phyloP scores from a whole-genome alignment of 2,888 invertebrate species.

The Halictus quadricinctus region DNA sequence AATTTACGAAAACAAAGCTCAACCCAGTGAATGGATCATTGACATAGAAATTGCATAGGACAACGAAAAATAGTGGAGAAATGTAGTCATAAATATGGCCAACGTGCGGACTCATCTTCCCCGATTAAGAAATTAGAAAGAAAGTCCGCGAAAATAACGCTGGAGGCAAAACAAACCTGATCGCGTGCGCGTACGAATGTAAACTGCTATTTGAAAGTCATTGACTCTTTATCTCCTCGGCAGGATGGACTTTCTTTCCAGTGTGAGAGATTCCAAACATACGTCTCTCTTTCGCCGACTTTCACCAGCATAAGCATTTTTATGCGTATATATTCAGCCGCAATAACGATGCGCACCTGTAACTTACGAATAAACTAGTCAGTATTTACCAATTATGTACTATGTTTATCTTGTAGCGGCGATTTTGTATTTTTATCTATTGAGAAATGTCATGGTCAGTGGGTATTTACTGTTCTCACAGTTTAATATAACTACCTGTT shows the following conservation, averaged over 20 bases:
- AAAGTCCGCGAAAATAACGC: neutral
- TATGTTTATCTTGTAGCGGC: neutral
- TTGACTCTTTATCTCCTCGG: conserved; percentile 26
- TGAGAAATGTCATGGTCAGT: neutral
- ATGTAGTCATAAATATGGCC: neutral
- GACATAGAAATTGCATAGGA: neutral
- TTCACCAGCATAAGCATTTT: conserved; percentile 24
- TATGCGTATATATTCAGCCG: too few species aligned
- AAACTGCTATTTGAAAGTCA: conserved; percentile 27
- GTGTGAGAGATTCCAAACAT: conserved; percentile 5
- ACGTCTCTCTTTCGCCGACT: conserved; percentile 24
- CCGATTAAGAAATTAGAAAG: neutral
- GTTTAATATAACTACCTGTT: neutral
- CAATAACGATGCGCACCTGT: neutral
- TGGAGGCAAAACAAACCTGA: neutral
- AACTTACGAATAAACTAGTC: neutral
- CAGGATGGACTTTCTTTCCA: conserved; percentile 43
- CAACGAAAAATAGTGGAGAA: neutral
- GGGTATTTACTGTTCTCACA: neutral
- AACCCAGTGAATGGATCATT: too few species aligned
- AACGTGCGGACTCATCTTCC: neutral
- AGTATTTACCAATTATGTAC: neutral
- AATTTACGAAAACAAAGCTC: too few species aligned
- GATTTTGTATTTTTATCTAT: neutral
- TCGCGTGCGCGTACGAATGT: neutral